These are phyloP conservation scores for Parotia lawesii DNA, from an alignment of 2,113 vertebrate species.

Conservation along the genomic window DNA sequence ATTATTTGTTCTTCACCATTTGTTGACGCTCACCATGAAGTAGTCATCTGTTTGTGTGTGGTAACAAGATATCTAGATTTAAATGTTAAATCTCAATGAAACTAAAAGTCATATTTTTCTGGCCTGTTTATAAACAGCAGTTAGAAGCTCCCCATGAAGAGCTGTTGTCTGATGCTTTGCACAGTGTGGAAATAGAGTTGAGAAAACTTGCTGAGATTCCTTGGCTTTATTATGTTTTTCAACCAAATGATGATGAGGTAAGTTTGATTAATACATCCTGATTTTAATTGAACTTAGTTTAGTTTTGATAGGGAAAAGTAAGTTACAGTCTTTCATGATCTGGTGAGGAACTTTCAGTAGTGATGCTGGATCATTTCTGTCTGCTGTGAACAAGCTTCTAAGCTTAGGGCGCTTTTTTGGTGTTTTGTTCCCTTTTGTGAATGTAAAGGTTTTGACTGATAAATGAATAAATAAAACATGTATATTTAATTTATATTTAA, in stretches of 20 bases:
- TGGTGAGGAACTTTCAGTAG: background rate
- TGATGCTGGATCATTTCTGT: background rate
- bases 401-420: background rate
- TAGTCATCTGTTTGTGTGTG: background rate
- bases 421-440: background rate
- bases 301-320: background rate
- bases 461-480: background rate
- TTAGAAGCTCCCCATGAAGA: conserved; percentile 93
- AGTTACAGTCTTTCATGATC: background rate
- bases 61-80: background rate
- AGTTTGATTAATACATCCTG: background rate
- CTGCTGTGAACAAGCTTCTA: background rate
- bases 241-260: conserved; percentile 93
- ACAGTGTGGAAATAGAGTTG: conserved; percentile 86
- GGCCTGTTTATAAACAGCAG: conserved; percentile 74
- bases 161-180: conserved; percentile 84
- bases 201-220: conserved; percentile 89
- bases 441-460: background rate
- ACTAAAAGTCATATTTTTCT: background rate
- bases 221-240: conserved; percentile 93
- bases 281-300: background rate
- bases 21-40: background rate
- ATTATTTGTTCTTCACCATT: background rate
- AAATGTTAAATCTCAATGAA: background rate
- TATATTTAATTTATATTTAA: background rate